A percentile compares a stretch with the other conserved stretches of the same genome.
Evolutionary conservation across 2,113 vertebrate genomes (phyloP).

Genomic region (Oxyruncus cristatus): DNA sequence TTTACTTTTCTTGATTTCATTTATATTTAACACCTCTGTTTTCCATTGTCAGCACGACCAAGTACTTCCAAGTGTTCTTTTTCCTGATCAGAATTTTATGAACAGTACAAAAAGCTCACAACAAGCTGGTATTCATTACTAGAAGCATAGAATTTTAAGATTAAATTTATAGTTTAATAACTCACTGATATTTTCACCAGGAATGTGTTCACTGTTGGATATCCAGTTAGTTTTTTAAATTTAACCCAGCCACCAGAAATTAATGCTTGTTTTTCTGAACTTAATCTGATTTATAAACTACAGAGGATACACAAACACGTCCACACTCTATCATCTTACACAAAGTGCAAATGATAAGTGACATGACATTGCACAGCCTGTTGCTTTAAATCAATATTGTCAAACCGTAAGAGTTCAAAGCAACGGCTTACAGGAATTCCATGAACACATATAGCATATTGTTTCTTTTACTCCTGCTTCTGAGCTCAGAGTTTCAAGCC

Average conservation of each 20-base stretch:
- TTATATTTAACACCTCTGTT: constrained; percentile 14
- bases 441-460: not conserved
- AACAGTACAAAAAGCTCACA: not conserved
- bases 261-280: constrained; percentile 1
- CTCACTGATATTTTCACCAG: constrained; percentile 48
- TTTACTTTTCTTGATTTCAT: not conserved
- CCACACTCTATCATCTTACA: not conserved
- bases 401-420: not conserved
- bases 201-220: constrained; percentile 39
- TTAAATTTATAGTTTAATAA: constrained; percentile 61
- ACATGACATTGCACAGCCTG: not conserved
- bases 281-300: constrained; percentile 51
- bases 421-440: not conserved
- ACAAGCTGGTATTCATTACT: constrained; percentile 20
- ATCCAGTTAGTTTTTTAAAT: not conserved
- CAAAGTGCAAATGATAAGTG: constrained; percentile 4
- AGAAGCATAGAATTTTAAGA: constrained; percentile 16
- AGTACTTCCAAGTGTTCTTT: not conserved
- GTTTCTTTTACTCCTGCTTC: not conserved
- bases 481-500: not conserved
- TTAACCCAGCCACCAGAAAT: constrained; percentile 18
- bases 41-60: not conserved
- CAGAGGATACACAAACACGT: not conserved
- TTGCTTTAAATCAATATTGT: constrained; percentile 26
- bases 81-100: not conserved